A percentile compares a stretch with the other conserved stretches of the same genome.
These are phyloP conservation scores for Polyodon spathula DNA, from an alignment of 2,113 vertebrate species.

Conservation along the genomic window DNA sequence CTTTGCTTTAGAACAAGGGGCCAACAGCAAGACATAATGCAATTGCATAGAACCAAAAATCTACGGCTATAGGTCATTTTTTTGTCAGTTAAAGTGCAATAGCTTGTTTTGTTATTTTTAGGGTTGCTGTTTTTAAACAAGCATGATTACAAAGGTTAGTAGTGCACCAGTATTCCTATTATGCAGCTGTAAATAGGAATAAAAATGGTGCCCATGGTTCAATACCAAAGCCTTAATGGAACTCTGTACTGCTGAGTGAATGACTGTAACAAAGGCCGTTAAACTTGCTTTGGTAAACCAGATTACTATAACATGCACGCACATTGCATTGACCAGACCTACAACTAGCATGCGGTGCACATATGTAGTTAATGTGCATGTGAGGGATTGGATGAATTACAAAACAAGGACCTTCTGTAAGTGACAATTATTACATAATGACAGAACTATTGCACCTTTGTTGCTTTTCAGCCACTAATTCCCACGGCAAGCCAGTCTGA, in stretches of 20 bases:
- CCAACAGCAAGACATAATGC: too few species aligned
- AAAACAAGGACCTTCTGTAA: slow-evolving; percentile 13
- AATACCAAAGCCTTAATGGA: background rate
- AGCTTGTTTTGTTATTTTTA: too few species aligned
- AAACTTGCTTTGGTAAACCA: background rate
- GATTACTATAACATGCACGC: background rate
- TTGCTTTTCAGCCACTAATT: slow-evolving; percentile 17
- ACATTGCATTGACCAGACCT: slow-evolving; percentile 2
- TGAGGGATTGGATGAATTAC: slow-evolving; percentile 12
- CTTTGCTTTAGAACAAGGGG: slow-evolving; percentile 28
- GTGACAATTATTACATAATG: slow-evolving; percentile 12
- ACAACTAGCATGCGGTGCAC: slow-evolving; percentile 28
- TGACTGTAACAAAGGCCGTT: background rate
- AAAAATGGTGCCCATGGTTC: background rate
- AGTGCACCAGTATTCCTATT: background rate
- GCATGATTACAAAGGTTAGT: background rate
- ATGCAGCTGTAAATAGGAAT: background rate
- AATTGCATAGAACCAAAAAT: too few species aligned
- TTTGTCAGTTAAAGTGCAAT: too few species aligned
- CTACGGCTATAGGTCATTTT: too few species aligned
- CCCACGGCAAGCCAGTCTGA: slow-evolving; percentile 5
- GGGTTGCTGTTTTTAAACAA: background rate
- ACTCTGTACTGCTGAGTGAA: background rate
- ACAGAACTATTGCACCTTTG: slow-evolving; percentile 17
- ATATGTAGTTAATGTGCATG: slow-evolving; percentile 21